phyloP scores from a whole-genome alignment of 1,140 invertebrate species.

The Aphis craccivora region DNA sequence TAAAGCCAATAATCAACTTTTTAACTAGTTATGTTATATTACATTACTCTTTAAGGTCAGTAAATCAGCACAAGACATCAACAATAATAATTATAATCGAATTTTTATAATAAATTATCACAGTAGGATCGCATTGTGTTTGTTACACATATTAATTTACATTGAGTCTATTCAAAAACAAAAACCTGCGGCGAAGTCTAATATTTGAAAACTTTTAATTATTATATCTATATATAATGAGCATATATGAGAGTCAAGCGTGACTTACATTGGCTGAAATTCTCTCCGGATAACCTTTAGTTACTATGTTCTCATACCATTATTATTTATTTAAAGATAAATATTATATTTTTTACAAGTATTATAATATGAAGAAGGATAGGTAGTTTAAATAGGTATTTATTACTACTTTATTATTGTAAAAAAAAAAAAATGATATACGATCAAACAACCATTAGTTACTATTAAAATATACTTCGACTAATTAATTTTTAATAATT shows the following conservation, averaged over 20 bases:
- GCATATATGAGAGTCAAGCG: neutral
- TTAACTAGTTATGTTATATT: neutral
- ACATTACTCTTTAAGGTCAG: neutral
- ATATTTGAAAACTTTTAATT: conserved; percentile 4
- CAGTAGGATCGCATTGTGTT: neutral
- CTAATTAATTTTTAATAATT: neutral
- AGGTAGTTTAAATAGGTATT: neutral
- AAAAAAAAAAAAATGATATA: neutral
- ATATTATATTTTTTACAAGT: neutral
- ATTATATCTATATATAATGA: neutral
- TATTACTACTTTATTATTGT: neutral
- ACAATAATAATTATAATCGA: conserved; percentile 5
- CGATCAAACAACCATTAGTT: neutral
- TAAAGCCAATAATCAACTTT: neutral
- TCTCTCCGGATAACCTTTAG: neutral
- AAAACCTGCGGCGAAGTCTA: neutral
- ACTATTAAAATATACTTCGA: neutral
- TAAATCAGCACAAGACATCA: neutral
- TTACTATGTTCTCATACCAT: neutral
- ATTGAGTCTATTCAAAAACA: neutral
- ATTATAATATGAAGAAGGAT: neutral
- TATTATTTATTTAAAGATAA: conserved; percentile 12
- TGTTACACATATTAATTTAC: neutral
- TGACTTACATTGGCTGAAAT: neutral
- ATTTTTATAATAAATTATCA: neutral